Percentiles rank a stretch among this genome's conserved stretches.
These are phyloP conservation scores for Drosophila mayri DNA, from an alignment of 1,140 invertebrate genomes.

Conservation along the genomic window DNA sequence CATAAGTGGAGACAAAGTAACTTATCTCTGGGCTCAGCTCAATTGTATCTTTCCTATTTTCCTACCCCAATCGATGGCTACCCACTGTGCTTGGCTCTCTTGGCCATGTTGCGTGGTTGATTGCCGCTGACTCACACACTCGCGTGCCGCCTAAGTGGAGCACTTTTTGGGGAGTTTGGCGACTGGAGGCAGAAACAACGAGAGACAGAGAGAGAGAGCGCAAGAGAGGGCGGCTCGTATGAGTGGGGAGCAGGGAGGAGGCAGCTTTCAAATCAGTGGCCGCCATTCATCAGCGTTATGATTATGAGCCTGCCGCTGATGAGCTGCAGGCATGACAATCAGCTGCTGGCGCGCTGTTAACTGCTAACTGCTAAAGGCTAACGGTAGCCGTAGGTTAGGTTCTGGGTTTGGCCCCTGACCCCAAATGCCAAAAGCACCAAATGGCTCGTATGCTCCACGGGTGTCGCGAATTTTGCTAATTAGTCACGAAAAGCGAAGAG, in stretches of 20 bases:
- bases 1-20: neutral
- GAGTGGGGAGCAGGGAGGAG: conserved; percentile 20
- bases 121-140: conserved; percentile 33
- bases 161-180: conserved; percentile 29
- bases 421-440: conserved; percentile 18
- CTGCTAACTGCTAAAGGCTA: neutral
- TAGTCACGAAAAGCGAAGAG: conserved; percentile 66
- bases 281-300: conserved; percentile 39
- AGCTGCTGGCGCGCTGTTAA: conserved; percentile 34
- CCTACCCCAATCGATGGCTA: neutral
- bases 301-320: conserved; percentile 48
- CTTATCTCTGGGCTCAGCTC: too few relatives aligned
- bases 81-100: conserved; percentile 20
- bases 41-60: too few relatives aligned
- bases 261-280: conserved; percentile 74
- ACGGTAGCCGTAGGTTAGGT: conserved; percentile 11
- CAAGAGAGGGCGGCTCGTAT: conserved; percentile 29
- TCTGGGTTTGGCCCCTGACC: conserved; percentile 36
- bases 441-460: conserved; percentile 26
- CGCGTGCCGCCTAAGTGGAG: conserved; percentile 27
- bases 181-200: neutral
- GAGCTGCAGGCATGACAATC: conserved; percentile 65
- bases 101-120: conserved; percentile 19
- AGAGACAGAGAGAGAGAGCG: neutral
- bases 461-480: conserved; percentile 73